Evolutionary conservation across 2,797 vertebrate genomes (phyloP), one percentile per base, ranked within the genome.

Genomic region (Eleutherodactylus coqui): DNA sequence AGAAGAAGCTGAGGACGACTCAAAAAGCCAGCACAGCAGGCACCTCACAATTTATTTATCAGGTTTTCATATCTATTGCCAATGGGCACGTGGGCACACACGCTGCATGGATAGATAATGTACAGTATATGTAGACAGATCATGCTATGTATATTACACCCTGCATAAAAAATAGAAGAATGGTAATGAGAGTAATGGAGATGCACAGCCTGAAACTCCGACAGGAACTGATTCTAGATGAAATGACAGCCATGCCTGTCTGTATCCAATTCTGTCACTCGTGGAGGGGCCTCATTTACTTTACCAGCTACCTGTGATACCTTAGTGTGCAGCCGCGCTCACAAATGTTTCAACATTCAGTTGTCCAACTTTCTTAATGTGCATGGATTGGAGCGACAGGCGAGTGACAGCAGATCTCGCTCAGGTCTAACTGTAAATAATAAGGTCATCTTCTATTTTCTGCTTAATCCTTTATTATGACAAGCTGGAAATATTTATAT

Each of bases 21-120:
- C 67, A 41, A 62, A 87, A 84, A 76, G 82, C 82, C 82, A 75
- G 55, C 82, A 84, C 76, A 84, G 77, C 86, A 87, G 82, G 86
- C 82, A 87, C 75, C 82, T 81, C 69, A 67, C 76, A 34, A 82
- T 82, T 87, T 87, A 87, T 84, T 87, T 81, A 87, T 80, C 82
- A 84, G 70, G 34, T 47, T 87, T 80, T 87, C 32, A 67, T 84
- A 78, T 85, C 5, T 51, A 76, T 81, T 80, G 75, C 70, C 86
- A 45, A 43, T 76, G 62, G 70, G 27, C 38, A 83, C 69, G 41
- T 76, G 29, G 70, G 45, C 29, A 62, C 73, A 62, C 51, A 81
- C 21, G 51, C 55, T 41, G 85, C 58, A 49, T 8, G 27, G 70
- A 82, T 41, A 14, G 85, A 72, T 51, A 53, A 75, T 86, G n/a